These are phyloP conservation scores for Ispidina picta DNA, from an alignment of 2,797 vertebrate species.

Conservation along the genomic window DNA sequence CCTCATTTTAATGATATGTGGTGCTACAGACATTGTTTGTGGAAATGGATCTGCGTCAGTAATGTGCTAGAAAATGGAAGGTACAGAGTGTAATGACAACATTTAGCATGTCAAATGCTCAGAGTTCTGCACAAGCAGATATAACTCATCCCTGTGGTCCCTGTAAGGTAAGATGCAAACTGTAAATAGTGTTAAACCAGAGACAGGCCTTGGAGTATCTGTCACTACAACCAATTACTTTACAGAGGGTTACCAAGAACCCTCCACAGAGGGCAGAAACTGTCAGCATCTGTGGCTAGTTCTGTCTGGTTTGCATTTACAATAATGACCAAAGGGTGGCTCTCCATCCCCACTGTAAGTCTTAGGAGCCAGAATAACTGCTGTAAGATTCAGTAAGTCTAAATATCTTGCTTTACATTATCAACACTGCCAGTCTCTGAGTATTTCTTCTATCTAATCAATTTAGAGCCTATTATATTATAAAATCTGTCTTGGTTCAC, in stretches of 20 bases:
- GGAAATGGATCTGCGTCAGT: neutral
- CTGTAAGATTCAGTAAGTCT: neutral
- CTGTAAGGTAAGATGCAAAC: neutral
- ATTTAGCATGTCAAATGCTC: neutral
- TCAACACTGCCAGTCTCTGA: neutral
- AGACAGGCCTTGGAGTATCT: neutral
- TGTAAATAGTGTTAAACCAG: neutral
- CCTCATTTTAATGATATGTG: neutral
- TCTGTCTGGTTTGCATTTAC: slow-evolving; percentile 32
- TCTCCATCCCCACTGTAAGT: slow-evolving; percentile 16
- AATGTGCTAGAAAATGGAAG: neutral
- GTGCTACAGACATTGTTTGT: neutral
- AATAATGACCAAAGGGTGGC: slow-evolving; percentile 31
- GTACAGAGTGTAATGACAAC: neutral
- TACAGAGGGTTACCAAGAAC: neutral
- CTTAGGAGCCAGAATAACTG: neutral
- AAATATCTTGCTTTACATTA: neutral
- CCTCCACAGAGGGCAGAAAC: neutral
- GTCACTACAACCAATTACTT: neutral
- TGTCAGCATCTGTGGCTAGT: accelerated
- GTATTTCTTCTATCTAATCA: neutral
- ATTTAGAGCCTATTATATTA: neutral
- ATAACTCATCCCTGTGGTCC: neutral
- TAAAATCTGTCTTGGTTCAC: neutral
- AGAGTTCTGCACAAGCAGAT: neutral